Base-by-base conservation (phyloP, 2,113 vertebrate genomes). In the Eurystomus gularis region DNA sequence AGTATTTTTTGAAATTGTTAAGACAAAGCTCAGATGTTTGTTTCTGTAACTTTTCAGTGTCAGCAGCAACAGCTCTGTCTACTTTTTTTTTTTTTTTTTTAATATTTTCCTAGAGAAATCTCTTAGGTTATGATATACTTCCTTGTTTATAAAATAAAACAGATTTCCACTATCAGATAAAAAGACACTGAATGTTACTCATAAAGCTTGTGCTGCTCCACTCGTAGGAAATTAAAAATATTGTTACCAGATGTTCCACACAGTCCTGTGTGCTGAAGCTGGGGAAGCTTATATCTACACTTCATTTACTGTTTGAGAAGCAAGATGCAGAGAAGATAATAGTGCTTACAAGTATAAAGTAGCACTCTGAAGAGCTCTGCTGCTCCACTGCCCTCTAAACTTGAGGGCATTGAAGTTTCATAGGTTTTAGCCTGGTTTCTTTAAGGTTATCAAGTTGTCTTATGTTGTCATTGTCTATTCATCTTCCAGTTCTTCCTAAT, bases 221-320 rank as follows among this genome's bases (percentile, higher is more conserved):
- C 33, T 91, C 75, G 55, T 85, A 93, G 88, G 87, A 88, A 93
- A 93, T 90, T 64, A 95, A 94, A 87, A 94, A 92, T 90, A 93
- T 75, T 86, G 61, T 84, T 88, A 73, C 80, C 93, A 94, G 87
- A 94, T 95, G 87, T 92, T 93, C 46, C 78, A 31, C 4, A 3
- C 65, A 58, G 44, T 88, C 77, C 58, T 2, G 2, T 61, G 83
- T 76, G 52, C 82, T 82, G 55, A 93, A 88, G 60, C 64, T 64
- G 39, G 17, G 31, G 57, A 88, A 93, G 64, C 64, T 79, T 76
- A 44, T 7, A 46, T 49, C 79, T 81, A 86, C 31, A 52, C 23
- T 88, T 91, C 51, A 61, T 81, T 88, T 96, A 77, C 31, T 52
- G 11, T 75, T 82, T 72, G 39, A 88, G 86, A 88, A 95, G 24